These are phyloP conservation scores for Sarcophaga rosellei DNA, from an alignment of 2,888 invertebrate species.

Conservation along the genomic window DNA sequence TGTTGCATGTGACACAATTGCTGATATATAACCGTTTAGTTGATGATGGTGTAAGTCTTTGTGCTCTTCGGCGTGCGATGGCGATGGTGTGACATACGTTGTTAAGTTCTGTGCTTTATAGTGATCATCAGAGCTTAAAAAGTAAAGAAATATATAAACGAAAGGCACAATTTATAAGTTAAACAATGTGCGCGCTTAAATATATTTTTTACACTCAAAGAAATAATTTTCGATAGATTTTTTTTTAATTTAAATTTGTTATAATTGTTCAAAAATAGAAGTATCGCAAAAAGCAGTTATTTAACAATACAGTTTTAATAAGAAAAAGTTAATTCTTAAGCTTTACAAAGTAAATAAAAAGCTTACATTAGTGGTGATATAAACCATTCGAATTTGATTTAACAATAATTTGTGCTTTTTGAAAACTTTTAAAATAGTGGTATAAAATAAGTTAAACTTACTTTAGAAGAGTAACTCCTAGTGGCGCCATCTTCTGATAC, in stretches of 20 bases:
- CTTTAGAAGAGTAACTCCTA: conserved; percentile 7
- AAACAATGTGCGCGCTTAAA: neutral
- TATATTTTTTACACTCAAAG: neutral
- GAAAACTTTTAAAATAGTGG: neutral
- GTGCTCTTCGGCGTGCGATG: conserved; percentile 24
- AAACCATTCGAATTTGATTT: neutral
- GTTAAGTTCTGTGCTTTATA: conserved; percentile 30
- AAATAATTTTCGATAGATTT: neutral
- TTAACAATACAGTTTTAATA: no score
- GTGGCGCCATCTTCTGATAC: conserved; percentile 5
- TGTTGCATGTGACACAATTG: conserved; percentile 73
- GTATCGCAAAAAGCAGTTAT: neutral
- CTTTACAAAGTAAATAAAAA: neutral
- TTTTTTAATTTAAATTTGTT: neutral
- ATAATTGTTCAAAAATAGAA: neutral
- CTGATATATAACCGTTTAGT: conserved; percentile 42
- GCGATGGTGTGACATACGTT: conserved; percentile 41
- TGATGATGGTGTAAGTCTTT: conserved; percentile 56
- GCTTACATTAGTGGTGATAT: neutral
- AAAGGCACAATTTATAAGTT: neutral
- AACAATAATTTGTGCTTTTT: no score
- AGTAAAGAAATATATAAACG: conserved; percentile 17
- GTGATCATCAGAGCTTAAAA: conserved; percentile 61
- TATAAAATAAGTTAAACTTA: conserved; percentile 25
- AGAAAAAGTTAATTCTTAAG: neutral